Evolutionary conservation across 1,140 invertebrate genomes (phyloP), one percentile per base, ranked within the genome.

Genomic region (Papilio glaucus): DNA sequence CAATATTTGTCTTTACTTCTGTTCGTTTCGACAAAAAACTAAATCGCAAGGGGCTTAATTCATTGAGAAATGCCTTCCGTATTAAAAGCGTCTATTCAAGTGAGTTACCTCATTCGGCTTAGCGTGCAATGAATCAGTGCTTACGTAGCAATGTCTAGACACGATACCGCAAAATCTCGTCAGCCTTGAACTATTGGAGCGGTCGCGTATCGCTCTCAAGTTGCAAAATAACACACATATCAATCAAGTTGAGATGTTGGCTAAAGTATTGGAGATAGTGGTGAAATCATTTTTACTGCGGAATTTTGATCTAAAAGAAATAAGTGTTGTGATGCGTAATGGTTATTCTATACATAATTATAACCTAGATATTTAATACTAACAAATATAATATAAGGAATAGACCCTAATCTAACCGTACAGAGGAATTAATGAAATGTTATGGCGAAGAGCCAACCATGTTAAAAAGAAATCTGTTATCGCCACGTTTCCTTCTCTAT

Each of bases 131-230:
- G 62, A 63, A 63, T 63, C 63, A 68, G 24, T 24, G 38, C 38
- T 45, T 68, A 68, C 63, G 41, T 42, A 26, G 38, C 21, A 24
- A 60, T 26, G 63, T 68, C 63, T 68, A 68, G 63, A 45, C 63
- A 26, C 18, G 63, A 42, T 15, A 42, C 38, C 39, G 63, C 63
- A 45, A 68, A 68, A 42, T 45, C 38, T 68, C 21, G 24, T 24
- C 63, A 39, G 21, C 63, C 63, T 68, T 68, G 63, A 68, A 68
- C 63, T 39, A 45, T 68, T 45, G 15, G 38, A 41, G 39, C 39
- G 38, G 63, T 26, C 39, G 24, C 8, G 24, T 65, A 39, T 24
- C 63, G 21, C 38, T 68, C 39, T 68, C 63, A 42, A 26, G 63
- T 68, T 68, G 29, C 63, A 41, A 60, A 60, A n/a, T n/a, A n/a